Evolutionary conservation across 2,888 invertebrate genomes (phyloP).

Genomic region (Plagodis dolabraria): DNA sequence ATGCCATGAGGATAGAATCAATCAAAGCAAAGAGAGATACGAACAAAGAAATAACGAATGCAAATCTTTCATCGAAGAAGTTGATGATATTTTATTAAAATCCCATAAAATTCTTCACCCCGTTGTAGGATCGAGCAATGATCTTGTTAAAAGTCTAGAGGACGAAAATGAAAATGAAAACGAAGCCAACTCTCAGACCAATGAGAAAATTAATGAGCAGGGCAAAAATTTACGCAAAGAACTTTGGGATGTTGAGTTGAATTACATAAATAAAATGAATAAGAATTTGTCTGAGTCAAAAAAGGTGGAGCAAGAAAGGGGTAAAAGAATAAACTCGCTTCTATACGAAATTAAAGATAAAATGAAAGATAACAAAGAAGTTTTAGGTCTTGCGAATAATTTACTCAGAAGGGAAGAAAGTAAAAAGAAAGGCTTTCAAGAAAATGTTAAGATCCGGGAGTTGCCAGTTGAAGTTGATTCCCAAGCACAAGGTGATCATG

Average conservation of each 20-base stretch:
- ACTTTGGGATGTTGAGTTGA: slow-evolving; percentile 60
- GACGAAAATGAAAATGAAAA: slow-evolving; percentile 19
- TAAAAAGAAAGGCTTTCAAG: slow-evolving; percentile 46
- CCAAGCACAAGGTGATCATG: slow-evolving; percentile 65
- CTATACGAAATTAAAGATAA: slow-evolving; percentile 73
- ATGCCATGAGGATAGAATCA: slow-evolving; percentile 69
- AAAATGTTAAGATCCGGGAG: slow-evolving; percentile 43
- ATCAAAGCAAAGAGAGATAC: slow-evolving; percentile 63
- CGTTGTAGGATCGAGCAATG: slow-evolving; percentile 28
- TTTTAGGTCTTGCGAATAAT: slow-evolving; percentile 68
- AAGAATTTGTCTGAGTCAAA: slow-evolving; percentile 52
- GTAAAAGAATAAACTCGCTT: slow-evolving; percentile 64
- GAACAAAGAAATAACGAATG: slow-evolving; percentile 70
- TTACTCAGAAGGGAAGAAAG: slow-evolving; percentile 64
- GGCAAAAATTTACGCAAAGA: slow-evolving; percentile 55
- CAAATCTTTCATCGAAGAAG: slow-evolving; percentile 71
- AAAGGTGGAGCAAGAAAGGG: slow-evolving; percentile 58
- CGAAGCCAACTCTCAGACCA: slow-evolving; percentile 6
- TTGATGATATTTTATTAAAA: slow-evolving; percentile 68
- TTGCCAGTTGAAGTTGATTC: slow-evolving; percentile 49
- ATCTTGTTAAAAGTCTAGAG: slow-evolving; percentile 27
- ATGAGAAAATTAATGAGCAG: slow-evolving; percentile 24
- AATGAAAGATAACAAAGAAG: slow-evolving; percentile 77
- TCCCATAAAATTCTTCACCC: slow-evolving; percentile 72
- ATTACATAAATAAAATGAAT: slow-evolving; percentile 46